Base-by-base conservation (phyloP, 2,888 invertebrate genomes). In the Lypha dubia region DNA sequence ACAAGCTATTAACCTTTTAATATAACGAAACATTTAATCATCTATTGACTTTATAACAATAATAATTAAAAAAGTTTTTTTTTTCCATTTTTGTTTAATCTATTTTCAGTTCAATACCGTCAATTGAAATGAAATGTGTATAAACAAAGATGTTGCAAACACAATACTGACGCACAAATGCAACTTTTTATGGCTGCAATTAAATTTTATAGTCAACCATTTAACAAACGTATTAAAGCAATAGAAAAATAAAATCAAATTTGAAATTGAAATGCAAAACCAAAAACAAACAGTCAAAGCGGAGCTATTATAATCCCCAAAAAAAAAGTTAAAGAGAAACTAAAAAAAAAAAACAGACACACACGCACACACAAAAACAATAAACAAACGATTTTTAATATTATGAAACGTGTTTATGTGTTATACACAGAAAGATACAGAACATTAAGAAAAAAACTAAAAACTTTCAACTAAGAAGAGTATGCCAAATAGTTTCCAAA, bases 201-300 rank as follows among this genome's bases (percentile, higher is more conserved):
- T 58, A 73, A 79, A 73, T 73, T 79, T 79, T 65, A 79, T 73
- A 28, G 38, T 38, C 38, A 65, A 65, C 46, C 46, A 79, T 79
- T 79, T 58, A 58, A 58, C 20, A 63, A 63, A 79, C 24, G 28
- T 20, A 44, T 77, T 60, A 60, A 38, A 77, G 24, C 28, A 60
- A 32, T 13, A 70, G 38, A 49, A 46, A 71, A n/a, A n/a, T n/a
- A n/a, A 51, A 17, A 28, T 2, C 6, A 62, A 20, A 49, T 44
- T 67, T 7, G 24, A 79, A 65, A 73, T 63, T 65, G 60, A 51
- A 63, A 79, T 46, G 22, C 28, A 32, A 70, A 41, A 53, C 28
- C 51, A 35, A 22, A 56, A 63, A 32, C 49, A 38, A 38, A n/a
- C n/a, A 60, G 22, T 11, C 24, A 44, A 53, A 49, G 20, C 7